A percentile compares a stretch with the other conserved stretches of the same genome.
These are phyloP conservation scores for Montipora efflorescens DNA, from an alignment of 64 coral and sea anemone genomes.

Conservation along the genomic window DNA sequence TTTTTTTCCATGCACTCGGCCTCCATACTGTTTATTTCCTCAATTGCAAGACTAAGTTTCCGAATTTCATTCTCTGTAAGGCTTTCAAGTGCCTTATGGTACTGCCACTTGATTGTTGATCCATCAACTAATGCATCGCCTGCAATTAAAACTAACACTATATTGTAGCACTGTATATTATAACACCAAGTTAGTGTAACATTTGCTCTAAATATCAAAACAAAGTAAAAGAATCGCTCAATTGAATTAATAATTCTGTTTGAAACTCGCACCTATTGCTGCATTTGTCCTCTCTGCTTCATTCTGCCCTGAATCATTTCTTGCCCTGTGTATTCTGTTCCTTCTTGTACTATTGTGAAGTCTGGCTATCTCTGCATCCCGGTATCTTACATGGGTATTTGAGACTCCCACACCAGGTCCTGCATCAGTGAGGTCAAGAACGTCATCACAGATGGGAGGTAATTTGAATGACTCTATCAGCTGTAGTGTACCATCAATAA, in stretches of 20 bases:
- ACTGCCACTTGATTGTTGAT: conserved; percentile 1
- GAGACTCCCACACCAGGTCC: conserved; percentile 46
- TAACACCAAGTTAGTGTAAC: too few species aligned
- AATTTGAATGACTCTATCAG: neutral
- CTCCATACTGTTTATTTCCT: neutral
- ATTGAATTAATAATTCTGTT: too few species aligned
- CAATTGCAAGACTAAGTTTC: neutral
- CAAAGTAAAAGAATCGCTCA: too few species aligned
- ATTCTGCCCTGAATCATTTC: conserved; percentile 18
- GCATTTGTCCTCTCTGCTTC: neutral
- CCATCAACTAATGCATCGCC: too few species aligned
- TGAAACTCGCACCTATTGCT: too few species aligned
- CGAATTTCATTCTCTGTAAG: neutral
- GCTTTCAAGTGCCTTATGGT: neutral
- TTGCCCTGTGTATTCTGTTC: conserved; percentile 1
- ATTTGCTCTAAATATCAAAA: too few species aligned
- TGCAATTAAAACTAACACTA: too few species aligned
- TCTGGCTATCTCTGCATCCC: conserved; percentile 29
- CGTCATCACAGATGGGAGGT: conserved; percentile 2
- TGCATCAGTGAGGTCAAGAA: conserved; percentile 34
- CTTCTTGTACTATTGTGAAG: neutral
- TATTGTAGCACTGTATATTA: too few species aligned
- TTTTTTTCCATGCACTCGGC: too few species aligned
- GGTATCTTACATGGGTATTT: conserved; percentile 19
- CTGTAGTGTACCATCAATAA: conserved; percentile 15